Conservation (phyloP, 2,797 vertebrate genomes). For the Pangasius sanitwongsei region DNA sequence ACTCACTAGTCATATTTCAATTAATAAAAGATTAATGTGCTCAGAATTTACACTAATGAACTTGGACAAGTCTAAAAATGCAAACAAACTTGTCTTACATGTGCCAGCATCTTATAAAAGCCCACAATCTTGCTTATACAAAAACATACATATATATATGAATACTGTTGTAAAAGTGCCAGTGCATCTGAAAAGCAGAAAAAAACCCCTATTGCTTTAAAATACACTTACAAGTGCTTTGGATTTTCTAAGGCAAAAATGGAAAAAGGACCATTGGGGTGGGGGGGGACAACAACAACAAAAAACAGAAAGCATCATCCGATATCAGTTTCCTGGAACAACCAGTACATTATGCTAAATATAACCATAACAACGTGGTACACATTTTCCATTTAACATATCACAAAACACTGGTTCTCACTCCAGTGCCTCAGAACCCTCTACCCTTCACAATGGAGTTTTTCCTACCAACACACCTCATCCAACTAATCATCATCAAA, state of each 20-base stretch:
- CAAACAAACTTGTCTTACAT: constrained; percentile 13
- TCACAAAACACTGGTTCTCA: not conserved
- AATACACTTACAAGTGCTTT: constrained; percentile 54
- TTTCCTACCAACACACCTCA: not conserved
- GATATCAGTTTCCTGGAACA: not conserved
- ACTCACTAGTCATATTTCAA: not conserved
- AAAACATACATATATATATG: constrained; percentile 50
- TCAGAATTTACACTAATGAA: not conserved
- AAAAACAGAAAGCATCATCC: not conserved
- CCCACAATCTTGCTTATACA: constrained; percentile 50
- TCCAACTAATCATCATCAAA: not conserved
- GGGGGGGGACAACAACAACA: not conserved
- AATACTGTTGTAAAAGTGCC: constrained; percentile 72
- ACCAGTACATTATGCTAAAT: not conserved
- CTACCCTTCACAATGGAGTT: not conserved
- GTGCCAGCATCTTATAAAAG: constrained; percentile 45
- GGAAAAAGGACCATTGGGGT: not conserved
- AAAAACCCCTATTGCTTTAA: constrained; percentile 23
- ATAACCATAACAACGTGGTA: constrained; percentile 18
- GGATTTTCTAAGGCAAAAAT: constrained; percentile 38
- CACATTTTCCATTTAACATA: constrained; percentile 3
- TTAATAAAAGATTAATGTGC: constrained; percentile 6
- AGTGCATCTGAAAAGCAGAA: constrained; percentile 67
- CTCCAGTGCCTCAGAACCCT: not conserved
- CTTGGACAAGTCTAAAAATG: constrained; percentile 8